phyloP scores from a whole-genome alignment of 2,113 vertebrate genomes.

The Fulica atra region DNA sequence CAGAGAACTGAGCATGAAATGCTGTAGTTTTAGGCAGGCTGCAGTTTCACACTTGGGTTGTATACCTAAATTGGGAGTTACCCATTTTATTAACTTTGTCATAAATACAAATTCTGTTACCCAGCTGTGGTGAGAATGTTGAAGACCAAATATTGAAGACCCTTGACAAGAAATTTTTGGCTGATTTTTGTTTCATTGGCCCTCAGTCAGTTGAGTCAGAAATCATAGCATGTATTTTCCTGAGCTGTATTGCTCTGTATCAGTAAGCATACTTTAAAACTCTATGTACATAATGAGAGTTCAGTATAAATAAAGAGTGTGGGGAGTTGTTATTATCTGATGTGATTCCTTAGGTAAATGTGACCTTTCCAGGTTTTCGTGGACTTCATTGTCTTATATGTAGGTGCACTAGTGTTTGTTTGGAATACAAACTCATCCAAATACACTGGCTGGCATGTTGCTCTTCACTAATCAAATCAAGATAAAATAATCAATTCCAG shows the following conservation, averaged over 20 bases:
- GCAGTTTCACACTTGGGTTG: not conserved
- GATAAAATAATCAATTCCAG: conserved; percentile 15
- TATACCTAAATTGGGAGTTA: not conserved
- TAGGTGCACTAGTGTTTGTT: not conserved
- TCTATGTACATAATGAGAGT: not conserved
- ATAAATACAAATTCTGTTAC: not conserved
- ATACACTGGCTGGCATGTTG: not conserved
- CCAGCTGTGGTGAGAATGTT: not conserved
- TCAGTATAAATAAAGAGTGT: not conserved
- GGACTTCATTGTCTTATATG: not conserved
- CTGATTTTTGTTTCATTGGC: not conserved
- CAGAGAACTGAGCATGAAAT: not conserved
- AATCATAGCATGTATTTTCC: not conserved
- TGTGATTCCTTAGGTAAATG: not conserved
- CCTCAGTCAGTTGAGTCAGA: not conserved
- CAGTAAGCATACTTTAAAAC: not conserved
- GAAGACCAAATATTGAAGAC: not conserved
- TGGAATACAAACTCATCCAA: not conserved
- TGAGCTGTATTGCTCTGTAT: not conserved
- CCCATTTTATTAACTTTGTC: not conserved
- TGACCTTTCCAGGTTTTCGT: not conserved
- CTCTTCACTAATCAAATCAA: conserved; percentile 2
- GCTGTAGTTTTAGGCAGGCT: not conserved
- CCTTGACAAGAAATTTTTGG: not conserved
- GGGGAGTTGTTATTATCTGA: not conserved